Evolutionary conservation across 1,140 invertebrate species (phyloP).

Genomic region (Cyphomyrmex costatus): DNA sequence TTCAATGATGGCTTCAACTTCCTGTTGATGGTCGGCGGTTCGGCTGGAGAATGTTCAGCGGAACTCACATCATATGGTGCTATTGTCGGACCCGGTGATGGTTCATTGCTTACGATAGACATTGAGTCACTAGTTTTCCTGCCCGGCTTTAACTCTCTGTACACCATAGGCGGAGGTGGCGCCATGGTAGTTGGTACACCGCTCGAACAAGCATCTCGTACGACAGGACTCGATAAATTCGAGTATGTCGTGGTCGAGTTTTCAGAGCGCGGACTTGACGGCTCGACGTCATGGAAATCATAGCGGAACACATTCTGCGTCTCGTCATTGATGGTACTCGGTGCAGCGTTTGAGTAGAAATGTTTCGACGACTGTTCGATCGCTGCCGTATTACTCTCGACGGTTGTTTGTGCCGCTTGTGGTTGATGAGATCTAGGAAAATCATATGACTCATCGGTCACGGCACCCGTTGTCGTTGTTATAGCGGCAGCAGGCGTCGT

Average conservation of each 20-base stretch:
- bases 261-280: slow-evolving; percentile 88
- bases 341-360: slow-evolving; percentile 92
- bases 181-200: slow-evolving; percentile 82
- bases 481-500: slow-evolving; percentile 78
- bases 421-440: slow-evolving; percentile 90
- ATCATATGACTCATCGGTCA: slow-evolving; percentile 91
- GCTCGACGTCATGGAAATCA: slow-evolving; percentile 88
- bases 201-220: slow-evolving; percentile 79
- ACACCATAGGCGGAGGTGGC: slow-evolving; percentile 88
- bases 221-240: slow-evolving; percentile 88
- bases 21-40: slow-evolving; percentile 87
- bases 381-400: slow-evolving; percentile 74
- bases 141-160: slow-evolving; percentile 93
- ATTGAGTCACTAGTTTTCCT: slow-evolving; percentile 88
- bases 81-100: slow-evolving; percentile 80
- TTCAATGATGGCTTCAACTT: slow-evolving; percentile 87
- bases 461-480: slow-evolving; percentile 69
- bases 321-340: slow-evolving; percentile 88
- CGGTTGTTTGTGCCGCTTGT: slow-evolving; percentile 78
- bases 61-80: slow-evolving; percentile 79
- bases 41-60: slow-evolving; percentile 83
- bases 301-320: slow-evolving; percentile 87
- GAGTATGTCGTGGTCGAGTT: slow-evolving; percentile 87
- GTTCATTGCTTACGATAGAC: slow-evolving; percentile 85
- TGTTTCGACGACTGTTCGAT: slow-evolving; percentile 86